These are phyloP conservation scores for Battus philenor DNA, from an alignment of 1,140 invertebrate genomes.

Conservation along the genomic window DNA sequence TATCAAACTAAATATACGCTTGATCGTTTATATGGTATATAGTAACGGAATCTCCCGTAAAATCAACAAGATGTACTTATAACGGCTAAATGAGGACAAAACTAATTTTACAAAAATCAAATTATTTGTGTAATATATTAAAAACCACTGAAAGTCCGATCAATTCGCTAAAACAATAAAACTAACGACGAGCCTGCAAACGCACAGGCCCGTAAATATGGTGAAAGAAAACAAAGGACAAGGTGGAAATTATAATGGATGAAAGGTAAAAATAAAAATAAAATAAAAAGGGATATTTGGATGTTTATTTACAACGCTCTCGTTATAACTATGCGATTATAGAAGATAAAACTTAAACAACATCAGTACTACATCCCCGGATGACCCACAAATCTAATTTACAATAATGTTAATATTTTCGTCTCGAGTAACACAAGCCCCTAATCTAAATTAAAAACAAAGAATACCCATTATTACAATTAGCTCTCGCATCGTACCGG, in stretches of 20 bases:
- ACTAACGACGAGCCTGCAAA: not conserved
- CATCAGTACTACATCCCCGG: constrained; percentile 61
- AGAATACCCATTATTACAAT: constrained; percentile 59
- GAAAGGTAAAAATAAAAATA: constrained; percentile 54
- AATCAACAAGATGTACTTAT: no score
- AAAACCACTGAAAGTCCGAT: no score
- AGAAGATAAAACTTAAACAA: constrained; percentile 64
- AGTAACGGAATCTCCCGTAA: no score
- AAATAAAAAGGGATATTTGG: constrained; percentile 71
- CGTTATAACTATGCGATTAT: constrained; percentile 70
- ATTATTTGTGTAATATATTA: no score
- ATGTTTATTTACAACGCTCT: constrained; percentile 73
- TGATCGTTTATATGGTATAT: no score
- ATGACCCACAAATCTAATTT: constrained; percentile 59
- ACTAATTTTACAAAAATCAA: no score
- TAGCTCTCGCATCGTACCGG: constrained; percentile 43
- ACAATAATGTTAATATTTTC: constrained; percentile 57
- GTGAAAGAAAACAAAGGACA: constrained; percentile 23
- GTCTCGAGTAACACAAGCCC: constrained; percentile 46
- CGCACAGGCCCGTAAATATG: constrained; percentile 13
- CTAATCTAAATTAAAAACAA: constrained; percentile 54
- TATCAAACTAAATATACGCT: no score
- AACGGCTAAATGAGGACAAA: no score
- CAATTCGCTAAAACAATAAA: no score
- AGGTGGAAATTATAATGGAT: constrained; percentile 12